Conservation (phyloP, 2,888 invertebrate species). For the Sicus ferrugineus region DNA sequence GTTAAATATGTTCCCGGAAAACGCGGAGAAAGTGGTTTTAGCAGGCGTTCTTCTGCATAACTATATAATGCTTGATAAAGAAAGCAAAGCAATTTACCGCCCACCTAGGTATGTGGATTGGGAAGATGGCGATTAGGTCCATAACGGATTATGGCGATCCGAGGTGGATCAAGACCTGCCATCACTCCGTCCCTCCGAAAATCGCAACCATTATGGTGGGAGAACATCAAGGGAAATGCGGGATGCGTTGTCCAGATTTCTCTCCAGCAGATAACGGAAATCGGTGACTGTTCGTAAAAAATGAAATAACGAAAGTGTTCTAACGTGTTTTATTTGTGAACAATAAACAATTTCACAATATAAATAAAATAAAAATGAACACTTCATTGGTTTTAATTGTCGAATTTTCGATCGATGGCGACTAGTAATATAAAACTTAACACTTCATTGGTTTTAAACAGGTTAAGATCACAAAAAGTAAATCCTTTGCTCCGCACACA, state of each 20-base stretch:
- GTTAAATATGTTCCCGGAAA: slow-evolving; percentile 36
- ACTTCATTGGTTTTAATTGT: too few species aligned
- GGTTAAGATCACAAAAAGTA: too few species aligned
- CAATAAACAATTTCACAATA: too few species aligned
- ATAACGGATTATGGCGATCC: neutral
- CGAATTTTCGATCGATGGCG: too few species aligned
- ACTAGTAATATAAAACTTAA: too few species aligned
- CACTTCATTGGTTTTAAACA: too few species aligned
- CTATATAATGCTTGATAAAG: slow-evolving; percentile 32
- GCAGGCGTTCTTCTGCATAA: slow-evolving; percentile 39
- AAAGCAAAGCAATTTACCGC: too few species aligned
- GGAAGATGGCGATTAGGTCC: neutral
- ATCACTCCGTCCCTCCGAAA: neutral
- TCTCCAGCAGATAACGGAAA: neutral
- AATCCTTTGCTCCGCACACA: too few species aligned
- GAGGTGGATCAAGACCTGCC: neutral
- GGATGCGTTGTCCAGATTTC: neutral
- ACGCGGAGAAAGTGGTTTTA: slow-evolving; percentile 35
- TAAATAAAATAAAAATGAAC: too few species aligned
- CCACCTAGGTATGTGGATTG: neutral
- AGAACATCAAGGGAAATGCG: neutral
- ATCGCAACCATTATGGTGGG: neutral
- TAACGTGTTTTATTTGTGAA: too few species aligned
- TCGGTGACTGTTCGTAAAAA: too few species aligned
- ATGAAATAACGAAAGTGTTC: too few species aligned